Conservation (phyloP, 2,797 vertebrate genomes). For the Nyctalus aviator region DNA sequence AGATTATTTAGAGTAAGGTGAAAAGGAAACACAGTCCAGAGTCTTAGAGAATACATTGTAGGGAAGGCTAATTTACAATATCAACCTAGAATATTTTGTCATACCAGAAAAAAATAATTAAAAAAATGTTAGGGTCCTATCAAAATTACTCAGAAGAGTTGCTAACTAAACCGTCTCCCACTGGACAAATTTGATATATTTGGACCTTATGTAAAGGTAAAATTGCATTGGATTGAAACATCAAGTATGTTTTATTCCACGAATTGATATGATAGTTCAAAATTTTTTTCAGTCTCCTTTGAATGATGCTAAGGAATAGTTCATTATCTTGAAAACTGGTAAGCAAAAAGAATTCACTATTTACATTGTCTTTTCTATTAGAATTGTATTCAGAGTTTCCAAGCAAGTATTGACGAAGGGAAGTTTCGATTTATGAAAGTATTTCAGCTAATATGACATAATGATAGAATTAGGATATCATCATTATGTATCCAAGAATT, state of each 20-base stretch:
- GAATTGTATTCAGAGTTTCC: not conserved
- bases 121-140: not conserved
- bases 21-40: not conserved
- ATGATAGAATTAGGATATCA: not conserved
- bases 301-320: not conserved
- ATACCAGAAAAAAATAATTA: not conserved
- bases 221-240: not conserved
- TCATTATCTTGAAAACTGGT: slow-evolving; percentile 14
- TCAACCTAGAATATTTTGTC: not conserved
- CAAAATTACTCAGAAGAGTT: not conserved
- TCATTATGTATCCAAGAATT: not conserved
- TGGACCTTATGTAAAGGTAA: not conserved
- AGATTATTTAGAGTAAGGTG: not conserved
- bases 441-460: not conserved
- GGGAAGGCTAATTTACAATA: not conserved
- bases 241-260: not conserved
- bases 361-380: not conserved
- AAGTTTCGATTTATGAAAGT: slow-evolving; percentile 6
- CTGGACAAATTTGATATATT: not conserved
- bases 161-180: not conserved
- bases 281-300: not conserved
- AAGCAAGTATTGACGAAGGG: not conserved
- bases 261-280: not conserved
- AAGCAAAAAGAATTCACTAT: not conserved
- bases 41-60: not conserved